phyloP scores from a whole-genome alignment of 2,888 invertebrate genomes.

The Ennomos fuscantarius region DNA sequence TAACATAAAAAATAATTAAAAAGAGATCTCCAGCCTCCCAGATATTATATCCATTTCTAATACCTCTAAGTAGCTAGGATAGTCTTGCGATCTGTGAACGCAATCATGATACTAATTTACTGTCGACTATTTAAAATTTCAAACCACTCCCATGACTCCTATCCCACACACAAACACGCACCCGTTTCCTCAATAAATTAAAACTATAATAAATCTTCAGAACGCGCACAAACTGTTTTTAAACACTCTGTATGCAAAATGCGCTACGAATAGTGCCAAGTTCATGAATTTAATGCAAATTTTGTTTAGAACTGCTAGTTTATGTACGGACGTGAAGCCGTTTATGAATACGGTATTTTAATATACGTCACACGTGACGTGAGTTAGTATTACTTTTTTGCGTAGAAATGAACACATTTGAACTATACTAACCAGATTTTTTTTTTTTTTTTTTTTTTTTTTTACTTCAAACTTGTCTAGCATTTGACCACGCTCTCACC shows the following conservation, averaged over 20 bases:
- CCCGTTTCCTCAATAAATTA: slow-evolving; percentile 41
- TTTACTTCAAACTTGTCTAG: too few relatives aligned
- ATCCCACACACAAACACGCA: slow-evolving; percentile 14
- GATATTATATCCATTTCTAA: too few relatives aligned
- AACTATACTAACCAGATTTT: too few relatives aligned
- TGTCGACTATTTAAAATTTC: slow-evolving; percentile 10
- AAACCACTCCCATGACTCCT: background rate
- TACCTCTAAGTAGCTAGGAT: too few relatives aligned
- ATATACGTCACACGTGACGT: slow-evolving; percentile 18
- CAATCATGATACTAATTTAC: too few relatives aligned
- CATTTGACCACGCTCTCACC: too few relatives aligned
- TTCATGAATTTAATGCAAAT: slow-evolving; percentile 34
- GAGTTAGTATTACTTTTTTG: slow-evolving; percentile 1
- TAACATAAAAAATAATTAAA: too few relatives aligned
- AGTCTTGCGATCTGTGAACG: too few relatives aligned
- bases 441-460: too few relatives aligned
- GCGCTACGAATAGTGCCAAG: slow-evolving; percentile 28
- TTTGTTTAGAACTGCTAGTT: slow-evolving; percentile 13
- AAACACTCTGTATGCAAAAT: slow-evolving; percentile 34
- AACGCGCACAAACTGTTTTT: slow-evolving; percentile 22
- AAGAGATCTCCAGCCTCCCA: too few relatives aligned
- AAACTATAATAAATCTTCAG: slow-evolving; percentile 36
- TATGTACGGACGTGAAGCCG: slow-evolving; percentile 14
- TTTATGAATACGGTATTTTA: slow-evolving; percentile 22
- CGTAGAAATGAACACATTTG: too few relatives aligned